Evolutionary conservation across 2,113 vertebrate genomes (phyloP).

Genomic region (Syrrhaptes paradoxus): DNA sequence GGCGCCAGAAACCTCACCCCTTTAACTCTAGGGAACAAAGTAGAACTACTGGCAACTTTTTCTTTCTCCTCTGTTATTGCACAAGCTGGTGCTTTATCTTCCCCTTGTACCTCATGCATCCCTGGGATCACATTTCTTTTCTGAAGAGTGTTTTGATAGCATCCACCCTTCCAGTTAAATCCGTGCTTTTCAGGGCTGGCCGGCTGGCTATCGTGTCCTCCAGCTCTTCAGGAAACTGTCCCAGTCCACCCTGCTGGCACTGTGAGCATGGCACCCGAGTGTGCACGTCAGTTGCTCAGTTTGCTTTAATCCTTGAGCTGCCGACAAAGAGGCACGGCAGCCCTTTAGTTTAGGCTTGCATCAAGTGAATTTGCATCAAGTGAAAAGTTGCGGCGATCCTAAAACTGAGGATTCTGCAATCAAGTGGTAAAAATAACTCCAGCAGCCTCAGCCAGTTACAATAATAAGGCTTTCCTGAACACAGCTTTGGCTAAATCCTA

Average conservation of each 20-base stretch:
- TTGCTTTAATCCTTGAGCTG: background rate
- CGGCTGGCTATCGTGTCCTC: background rate
- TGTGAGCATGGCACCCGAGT: accelerated
- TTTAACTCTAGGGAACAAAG: conserved; percentile 24
- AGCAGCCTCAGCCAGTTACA: conserved; percentile 20
- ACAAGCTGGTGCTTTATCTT: background rate
- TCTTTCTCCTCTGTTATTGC: background rate
- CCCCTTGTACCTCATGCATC: background rate
- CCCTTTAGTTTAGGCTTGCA: background rate
- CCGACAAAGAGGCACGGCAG: background rate
- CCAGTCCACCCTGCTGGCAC: background rate
- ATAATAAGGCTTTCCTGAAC: conserved; percentile 28
- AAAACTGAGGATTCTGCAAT: conserved; percentile 26
- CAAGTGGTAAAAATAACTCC: conserved; percentile 24
- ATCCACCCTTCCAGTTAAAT: background rate
- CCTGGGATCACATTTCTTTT: background rate
- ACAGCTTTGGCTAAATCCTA: conserved; percentile 31
- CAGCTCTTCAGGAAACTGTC: background rate
- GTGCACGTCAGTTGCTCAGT: background rate
- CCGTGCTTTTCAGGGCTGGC: background rate
- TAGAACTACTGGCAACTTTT: background rate
- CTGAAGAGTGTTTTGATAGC: background rate
- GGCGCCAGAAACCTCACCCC: conserved; percentile 51
- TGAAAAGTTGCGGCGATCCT: background rate
- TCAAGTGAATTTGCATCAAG: background rate